These are phyloP conservation scores for Epinephelus coioides DNA, from an alignment of 2,797 vertebrate species.

Conservation along the genomic window DNA sequence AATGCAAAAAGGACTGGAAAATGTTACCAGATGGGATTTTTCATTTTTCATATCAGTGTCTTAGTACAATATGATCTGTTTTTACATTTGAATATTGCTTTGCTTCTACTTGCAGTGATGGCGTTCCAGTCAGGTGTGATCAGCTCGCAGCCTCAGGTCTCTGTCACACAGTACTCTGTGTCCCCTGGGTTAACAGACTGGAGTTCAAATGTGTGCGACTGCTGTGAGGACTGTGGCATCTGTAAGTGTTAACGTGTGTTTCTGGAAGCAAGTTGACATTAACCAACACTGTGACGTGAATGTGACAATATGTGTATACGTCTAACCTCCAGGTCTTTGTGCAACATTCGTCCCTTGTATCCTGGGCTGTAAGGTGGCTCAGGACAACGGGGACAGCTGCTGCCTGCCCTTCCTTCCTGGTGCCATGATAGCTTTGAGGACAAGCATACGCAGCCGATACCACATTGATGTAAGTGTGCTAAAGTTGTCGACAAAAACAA, in stretches of 20 bases:
- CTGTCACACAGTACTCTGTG: conserved; percentile 76
- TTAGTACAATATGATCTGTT: not conserved
- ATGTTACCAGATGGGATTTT: not conserved
- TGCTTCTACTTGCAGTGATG: conserved; percentile 74
- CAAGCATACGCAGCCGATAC: conserved; percentile 84
- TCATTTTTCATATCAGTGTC: not conserved
- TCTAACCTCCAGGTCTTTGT: conserved; percentile 82
- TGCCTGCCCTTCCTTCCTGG: conserved; percentile 86
- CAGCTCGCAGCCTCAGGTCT: conserved; percentile 81
- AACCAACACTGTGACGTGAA: not conserved
- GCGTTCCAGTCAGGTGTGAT: conserved; percentile 81
- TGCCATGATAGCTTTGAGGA: conserved; percentile 84
- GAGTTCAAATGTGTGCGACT: conserved; percentile 84
- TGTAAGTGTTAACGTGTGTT: conserved; percentile 73
- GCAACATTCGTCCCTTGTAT: conserved; percentile 86
- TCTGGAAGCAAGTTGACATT: not conserved
- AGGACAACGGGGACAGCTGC: conserved; percentile 85
- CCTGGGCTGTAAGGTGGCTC: conserved; percentile 84
- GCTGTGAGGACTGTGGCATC: conserved; percentile 87
- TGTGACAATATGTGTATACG: not conserved
- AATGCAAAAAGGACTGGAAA: not conserved
- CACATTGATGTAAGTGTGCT: conserved; percentile 79
- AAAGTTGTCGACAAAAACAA: not conserved
- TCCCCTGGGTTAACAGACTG: conserved; percentile 73
- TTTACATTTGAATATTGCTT: not conserved